Percentiles rank a stretch among this genome's conserved stretches.
phyloP scores from a whole-genome alignment of 2,113 vertebrate genomes.

The Hypomesus transpacificus region DNA sequence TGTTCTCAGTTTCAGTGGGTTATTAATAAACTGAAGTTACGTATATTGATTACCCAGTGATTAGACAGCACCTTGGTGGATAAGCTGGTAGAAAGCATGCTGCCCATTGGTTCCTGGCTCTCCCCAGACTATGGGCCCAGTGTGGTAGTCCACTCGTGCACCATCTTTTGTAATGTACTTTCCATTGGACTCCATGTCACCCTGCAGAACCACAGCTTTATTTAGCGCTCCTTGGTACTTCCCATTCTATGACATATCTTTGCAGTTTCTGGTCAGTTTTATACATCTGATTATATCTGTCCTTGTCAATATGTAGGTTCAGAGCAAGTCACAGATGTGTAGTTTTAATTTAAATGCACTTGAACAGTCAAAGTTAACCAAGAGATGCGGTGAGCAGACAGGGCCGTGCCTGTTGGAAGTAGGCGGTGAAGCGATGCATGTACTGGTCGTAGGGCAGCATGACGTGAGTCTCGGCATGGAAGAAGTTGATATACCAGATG shows the following conservation, averaged over 20 bases:
- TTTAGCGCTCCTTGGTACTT: background rate
- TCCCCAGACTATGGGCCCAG: conserved; percentile 95
- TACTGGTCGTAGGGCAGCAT: conserved; percentile 97
- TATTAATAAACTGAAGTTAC: no score
- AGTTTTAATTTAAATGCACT: no score
- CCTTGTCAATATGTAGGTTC: no score
- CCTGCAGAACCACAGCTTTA: conserved; percentile 62
- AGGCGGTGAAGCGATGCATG: conserved; percentile 95
- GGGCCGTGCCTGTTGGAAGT: conserved; percentile 91
- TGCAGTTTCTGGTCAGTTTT: no score
- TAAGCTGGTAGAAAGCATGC: conserved; percentile 97
- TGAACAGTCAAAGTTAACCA: no score
- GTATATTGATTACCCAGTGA: background rate
- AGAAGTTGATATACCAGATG: conserved; percentile 97
- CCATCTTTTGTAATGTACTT: conserved; percentile 90
- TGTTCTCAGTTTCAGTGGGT: background rate
- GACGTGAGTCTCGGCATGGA: conserved; percentile 88
- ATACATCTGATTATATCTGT: no score
- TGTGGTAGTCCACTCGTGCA: conserved; percentile 80
- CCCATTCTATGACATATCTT: background rate
- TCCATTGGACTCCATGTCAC: conserved; percentile 98
- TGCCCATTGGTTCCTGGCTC: conserved; percentile 97
- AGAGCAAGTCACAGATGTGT: no score
- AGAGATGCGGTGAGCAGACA: background rate
- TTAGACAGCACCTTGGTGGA: conserved; percentile 85